These are phyloP conservation scores for Nothoprocta perdicaria DNA, from an alignment of 2,113 vertebrate genomes.

Conservation along the genomic window DNA sequence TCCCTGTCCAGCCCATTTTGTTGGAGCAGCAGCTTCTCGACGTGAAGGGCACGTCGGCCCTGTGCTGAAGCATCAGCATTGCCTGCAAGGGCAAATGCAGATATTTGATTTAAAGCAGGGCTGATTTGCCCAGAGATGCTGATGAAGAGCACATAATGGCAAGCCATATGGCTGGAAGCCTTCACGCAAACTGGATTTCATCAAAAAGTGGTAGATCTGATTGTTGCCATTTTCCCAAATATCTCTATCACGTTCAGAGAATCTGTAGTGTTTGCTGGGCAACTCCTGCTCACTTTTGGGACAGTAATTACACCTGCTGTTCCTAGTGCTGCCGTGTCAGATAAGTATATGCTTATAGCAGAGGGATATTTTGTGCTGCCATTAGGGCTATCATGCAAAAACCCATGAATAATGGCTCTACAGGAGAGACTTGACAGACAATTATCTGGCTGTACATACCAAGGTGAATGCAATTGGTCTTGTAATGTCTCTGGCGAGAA, in stretches of 20 bases:
- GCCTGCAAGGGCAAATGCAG: constrained; percentile 7
- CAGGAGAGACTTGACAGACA: constrained; percentile 13
- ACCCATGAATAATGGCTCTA: constrained; percentile 15
- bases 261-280: not conserved
- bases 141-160: constrained; percentile 10
- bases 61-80: not conserved
- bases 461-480: constrained; percentile 35
- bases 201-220: not conserved
- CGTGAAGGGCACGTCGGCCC: constrained; percentile 11
- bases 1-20: not conserved
- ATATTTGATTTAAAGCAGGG: not conserved
- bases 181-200: constrained; percentile 11
- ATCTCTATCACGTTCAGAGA: not conserved
- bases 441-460: not conserved
- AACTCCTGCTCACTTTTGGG: not conserved
- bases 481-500: not conserved
- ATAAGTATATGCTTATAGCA: not conserved
- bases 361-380: not conserved
- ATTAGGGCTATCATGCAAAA: not conserved
- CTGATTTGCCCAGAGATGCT: constrained; percentile 14
- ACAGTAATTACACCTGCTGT: not conserved
- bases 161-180: constrained; percentile 34
- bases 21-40: not conserved
- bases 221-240: constrained; percentile 7
- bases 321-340: not conserved